phyloP scores from a whole-genome alignment of 2,888 invertebrate genomes.

The Agriotes lineatus region DNA sequence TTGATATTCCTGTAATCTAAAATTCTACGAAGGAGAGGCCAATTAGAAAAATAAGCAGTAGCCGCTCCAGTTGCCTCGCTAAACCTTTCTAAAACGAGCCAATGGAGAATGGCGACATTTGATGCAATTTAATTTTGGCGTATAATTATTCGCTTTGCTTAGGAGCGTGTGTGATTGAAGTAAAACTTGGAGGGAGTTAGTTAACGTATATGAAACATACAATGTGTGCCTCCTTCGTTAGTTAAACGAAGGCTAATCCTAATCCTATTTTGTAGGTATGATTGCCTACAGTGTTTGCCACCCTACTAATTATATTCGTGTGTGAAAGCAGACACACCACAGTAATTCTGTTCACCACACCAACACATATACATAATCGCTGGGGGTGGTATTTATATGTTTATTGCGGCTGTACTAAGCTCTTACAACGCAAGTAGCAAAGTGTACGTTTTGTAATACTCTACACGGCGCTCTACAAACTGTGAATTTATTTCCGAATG shows the following conservation, averaged over 20 bases:
- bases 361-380: slow-evolving; percentile 27
- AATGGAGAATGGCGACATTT: no score
- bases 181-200: neutral
- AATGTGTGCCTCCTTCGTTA: slow-evolving; percentile 34
- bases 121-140: no score
- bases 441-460: slow-evolving; percentile 16
- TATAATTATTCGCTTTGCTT: no score
- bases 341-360: slow-evolving; percentile 21
- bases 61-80: no score
- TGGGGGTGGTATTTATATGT: slow-evolving; percentile 30
- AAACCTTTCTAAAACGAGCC: no score
- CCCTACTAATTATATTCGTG: slow-evolving; percentile 41
- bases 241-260: slow-evolving; percentile 42
- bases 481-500: slow-evolving; percentile 35
- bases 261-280: slow-evolving; percentile 43
- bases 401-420: slow-evolving; percentile 24
- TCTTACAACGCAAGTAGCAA: slow-evolving; percentile 19
- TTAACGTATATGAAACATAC: neutral
- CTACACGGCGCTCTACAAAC: slow-evolving; percentile 20
- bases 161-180: no score
- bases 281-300: slow-evolving; percentile 37
- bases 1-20: no score
- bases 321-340: slow-evolving; percentile 36
- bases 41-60: no score
- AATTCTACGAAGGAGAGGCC: no score